Evolutionary conservation across 2,888 invertebrate genomes (phyloP).

Genomic region (Axea sp.): DNA sequence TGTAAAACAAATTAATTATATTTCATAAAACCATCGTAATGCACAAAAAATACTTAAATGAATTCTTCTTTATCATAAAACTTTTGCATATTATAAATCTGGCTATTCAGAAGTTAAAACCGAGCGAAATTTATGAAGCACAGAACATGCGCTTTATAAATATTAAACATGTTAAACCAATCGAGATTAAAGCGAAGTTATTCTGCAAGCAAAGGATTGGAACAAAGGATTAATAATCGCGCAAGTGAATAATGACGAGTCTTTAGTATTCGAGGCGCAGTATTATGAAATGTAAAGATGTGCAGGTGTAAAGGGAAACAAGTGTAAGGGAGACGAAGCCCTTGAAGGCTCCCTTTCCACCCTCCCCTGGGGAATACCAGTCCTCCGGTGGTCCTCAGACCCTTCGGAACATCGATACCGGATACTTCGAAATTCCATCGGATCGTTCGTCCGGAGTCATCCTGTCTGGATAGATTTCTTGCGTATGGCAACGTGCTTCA

Average conservation of each 20-base stretch:
- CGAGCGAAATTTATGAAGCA: no score
- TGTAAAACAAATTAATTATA: no score
- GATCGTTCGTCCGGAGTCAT: slow-evolving; percentile 71
- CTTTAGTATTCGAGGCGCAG: slow-evolving; percentile 12
- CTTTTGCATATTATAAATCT: no score
- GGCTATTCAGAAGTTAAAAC: no score
- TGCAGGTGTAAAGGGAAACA: slow-evolving; percentile 68
- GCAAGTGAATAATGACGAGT: slow-evolving; percentile 13
- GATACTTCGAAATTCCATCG: slow-evolving; percentile 73
- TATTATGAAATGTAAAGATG: slow-evolving; percentile 20
- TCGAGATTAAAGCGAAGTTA: no score
- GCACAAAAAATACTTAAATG: no score
- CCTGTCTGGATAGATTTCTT: slow-evolving; percentile 67
- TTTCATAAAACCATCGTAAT: no score
- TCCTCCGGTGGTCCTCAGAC: slow-evolving; percentile 62
- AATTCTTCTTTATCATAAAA: no score
- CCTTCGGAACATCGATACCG: slow-evolving; percentile 68
- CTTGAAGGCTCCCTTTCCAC: slow-evolving; percentile 57
- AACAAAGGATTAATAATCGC: slow-evolving; percentile 46
- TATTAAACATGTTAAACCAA: no score
- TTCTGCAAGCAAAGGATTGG: no score
- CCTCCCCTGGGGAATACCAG: slow-evolving; percentile 40
- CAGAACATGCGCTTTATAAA: no score
- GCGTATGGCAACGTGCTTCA: slow-evolving; percentile 42
- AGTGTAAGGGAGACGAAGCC: slow-evolving; percentile 65